Evolutionary conservation across 2,888 invertebrate species (phyloP).

Genomic region (Blastobasis lacticolella): DNA sequence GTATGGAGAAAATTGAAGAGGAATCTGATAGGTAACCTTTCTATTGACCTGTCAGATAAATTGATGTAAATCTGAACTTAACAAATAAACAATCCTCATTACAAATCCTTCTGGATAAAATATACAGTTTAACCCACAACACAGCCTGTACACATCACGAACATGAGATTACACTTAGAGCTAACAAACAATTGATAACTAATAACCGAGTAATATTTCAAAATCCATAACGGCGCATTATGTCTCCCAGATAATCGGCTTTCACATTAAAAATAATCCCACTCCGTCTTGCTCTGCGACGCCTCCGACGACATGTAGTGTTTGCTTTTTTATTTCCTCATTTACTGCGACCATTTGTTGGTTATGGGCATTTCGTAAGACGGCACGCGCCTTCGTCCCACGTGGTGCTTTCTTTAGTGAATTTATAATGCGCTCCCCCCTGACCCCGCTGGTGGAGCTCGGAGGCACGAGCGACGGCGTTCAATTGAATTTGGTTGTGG

Average conservation of each 20-base stretch:
- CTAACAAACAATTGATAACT: no score
- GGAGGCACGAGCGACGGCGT: neutral
- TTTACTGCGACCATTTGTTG: slow-evolving; percentile 1
- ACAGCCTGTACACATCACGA: no score
- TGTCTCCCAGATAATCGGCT: neutral
- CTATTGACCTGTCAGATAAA: no score
- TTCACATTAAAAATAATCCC: neutral
- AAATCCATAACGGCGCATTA: neutral
- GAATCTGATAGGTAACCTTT: no score
- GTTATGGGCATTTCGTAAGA: slow-evolving; percentile 24
- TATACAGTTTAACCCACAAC: no score
- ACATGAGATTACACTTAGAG: no score
- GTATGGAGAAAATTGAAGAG: no score
- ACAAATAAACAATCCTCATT: no score
- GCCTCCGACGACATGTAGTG: neutral
- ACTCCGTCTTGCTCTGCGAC: slow-evolving; percentile 1
- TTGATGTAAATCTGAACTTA: no score
- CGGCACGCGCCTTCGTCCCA: slow-evolving; percentile 53
- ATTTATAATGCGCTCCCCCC: slow-evolving; percentile 40
- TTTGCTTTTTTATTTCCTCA: slow-evolving; percentile 2
- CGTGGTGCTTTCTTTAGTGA: slow-evolving; percentile 55
- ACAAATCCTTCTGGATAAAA: no score
- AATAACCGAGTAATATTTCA: neutral
- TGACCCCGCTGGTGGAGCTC: slow-evolving; percentile 25
- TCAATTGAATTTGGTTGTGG: no score